Conservation (phyloP, 2,797 vertebrate genomes). For the Cyclura pinguis region DNA sequence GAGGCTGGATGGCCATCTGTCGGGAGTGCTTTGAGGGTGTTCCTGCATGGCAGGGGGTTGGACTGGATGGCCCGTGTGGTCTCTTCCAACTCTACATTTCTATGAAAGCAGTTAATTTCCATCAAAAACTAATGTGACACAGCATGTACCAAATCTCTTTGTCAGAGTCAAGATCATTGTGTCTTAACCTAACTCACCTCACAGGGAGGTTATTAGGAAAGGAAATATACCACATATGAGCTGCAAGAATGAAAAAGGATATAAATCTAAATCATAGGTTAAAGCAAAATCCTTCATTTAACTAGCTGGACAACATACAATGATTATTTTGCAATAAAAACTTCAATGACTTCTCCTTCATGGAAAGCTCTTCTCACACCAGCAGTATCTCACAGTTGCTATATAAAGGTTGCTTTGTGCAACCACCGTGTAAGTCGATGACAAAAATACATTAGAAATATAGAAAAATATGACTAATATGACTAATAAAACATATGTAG, state of each 20-base stretch:
- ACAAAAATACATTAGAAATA: neutral
- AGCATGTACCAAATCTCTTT: neutral
- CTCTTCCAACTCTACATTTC: no score
- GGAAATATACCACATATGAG: neutral
- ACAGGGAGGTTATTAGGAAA: no score
- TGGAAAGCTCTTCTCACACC: neutral
- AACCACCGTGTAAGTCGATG: constrained; percentile 5
- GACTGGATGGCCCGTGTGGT: no score
- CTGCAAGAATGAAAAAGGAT: neutral
- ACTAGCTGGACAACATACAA: neutral
- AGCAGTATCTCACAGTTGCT: neutral
- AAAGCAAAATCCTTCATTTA: neutral
- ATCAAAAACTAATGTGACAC: neutral
- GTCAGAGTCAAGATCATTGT: no score
- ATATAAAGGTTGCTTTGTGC: neutral
- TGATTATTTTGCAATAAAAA: neutral
- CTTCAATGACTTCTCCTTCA: neutral
- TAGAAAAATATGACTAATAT: neutral
- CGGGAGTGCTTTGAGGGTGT: no score
- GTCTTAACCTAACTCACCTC: no score
- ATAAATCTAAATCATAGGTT: neutral
- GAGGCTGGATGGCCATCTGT: no score
- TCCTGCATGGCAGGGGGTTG: no score
- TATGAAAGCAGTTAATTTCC: neutral
- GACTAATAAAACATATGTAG: neutral